phyloP scores from a whole-genome alignment of 2,113 vertebrate species.

The Ploceus nigricollis region DNA sequence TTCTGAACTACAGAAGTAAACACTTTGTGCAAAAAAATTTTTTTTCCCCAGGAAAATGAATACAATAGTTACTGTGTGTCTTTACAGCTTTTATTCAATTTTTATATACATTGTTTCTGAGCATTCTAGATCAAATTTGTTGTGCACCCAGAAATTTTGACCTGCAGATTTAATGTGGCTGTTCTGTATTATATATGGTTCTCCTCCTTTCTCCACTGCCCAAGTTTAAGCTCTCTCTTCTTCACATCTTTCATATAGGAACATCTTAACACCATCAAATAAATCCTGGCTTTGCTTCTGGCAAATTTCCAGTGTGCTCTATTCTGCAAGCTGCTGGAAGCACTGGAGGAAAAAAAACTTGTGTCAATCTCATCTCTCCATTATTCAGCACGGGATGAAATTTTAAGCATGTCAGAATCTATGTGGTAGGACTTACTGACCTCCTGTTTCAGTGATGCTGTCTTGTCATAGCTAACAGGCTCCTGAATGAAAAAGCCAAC shows the following conservation, averaged over 20 bases:
- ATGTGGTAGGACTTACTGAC: background rate
- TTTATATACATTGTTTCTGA: background rate
- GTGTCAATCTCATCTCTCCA: background rate
- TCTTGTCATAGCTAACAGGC: background rate
- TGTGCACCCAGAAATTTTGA: background rate
- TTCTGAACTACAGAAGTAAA: background rate
- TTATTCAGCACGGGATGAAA: background rate
- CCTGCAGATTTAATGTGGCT: background rate
- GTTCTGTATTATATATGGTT: background rate
- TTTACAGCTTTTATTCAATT: background rate
- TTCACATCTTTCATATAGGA: background rate
- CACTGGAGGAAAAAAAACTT: background rate
- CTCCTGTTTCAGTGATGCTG: background rate
- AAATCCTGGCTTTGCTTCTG: background rate
- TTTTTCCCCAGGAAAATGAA: background rate
- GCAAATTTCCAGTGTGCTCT: background rate
- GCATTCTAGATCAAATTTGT: background rate
- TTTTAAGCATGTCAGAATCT: background rate
- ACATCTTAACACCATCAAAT: background rate
- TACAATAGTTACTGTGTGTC: background rate
- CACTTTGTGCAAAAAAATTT: background rate
- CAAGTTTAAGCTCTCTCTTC: background rate
- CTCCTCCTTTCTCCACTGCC: background rate
- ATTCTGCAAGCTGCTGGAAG: background rate
- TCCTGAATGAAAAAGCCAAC: background rate